A percentile compares a stretch with the other conserved stretches of the same genome.
These are phyloP conservation scores for Python bivittatus DNA, from an alignment of 2,113 vertebrate genomes.

Conservation along the genomic window DNA sequence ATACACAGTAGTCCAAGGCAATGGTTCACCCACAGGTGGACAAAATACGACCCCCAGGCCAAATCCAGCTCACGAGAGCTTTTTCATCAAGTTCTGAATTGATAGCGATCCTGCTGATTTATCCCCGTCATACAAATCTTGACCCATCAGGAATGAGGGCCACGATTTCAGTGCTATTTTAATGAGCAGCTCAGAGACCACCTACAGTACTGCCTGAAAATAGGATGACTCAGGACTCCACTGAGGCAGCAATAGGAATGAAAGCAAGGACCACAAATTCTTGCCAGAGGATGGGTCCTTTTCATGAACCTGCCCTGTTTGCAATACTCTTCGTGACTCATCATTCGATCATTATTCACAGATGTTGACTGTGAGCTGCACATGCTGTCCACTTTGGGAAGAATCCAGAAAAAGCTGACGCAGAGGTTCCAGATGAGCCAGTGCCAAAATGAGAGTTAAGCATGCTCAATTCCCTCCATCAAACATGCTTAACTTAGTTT, in stretches of 20 bases:
- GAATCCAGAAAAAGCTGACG: not conserved
- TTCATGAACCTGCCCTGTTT: not conserved
- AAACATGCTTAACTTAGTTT: constrained; percentile 22
- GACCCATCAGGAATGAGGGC: not conserved
- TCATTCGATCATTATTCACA: not conserved
- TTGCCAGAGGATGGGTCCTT: not conserved
- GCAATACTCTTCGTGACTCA: not conserved
- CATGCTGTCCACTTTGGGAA: not conserved
- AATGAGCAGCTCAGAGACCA: not conserved
- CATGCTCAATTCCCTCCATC: not conserved
- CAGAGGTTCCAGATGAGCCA: not conserved
- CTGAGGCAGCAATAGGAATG: not conserved
- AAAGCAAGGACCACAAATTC: not conserved
- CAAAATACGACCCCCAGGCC: not conserved
- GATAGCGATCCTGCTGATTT: not conserved
- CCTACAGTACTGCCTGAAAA: not conserved
- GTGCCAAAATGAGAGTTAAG: not conserved
- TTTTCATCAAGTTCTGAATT: not conserved
- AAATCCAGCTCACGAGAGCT: not conserved
- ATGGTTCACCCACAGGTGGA: not conserved
- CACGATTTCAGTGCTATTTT: not conserved
- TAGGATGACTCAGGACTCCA: not conserved
- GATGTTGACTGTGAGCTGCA: not conserved
- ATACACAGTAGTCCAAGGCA: not conserved
- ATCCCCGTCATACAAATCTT: not conserved